phyloP scores from a whole-genome alignment of 2,888 invertebrate genomes.

The Mystacides longicornis region DNA sequence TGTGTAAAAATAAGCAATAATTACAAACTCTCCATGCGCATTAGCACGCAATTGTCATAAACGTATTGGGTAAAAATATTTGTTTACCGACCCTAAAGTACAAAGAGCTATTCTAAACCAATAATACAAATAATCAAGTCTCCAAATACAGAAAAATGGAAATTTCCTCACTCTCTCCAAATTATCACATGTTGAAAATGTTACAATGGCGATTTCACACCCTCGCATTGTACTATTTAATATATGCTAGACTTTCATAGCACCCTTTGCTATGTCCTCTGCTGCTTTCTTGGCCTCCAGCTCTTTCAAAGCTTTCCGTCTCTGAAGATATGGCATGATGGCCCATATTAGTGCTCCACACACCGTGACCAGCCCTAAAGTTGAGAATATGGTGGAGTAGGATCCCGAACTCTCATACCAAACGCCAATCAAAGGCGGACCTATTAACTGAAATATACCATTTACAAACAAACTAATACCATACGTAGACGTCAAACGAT shows the following conservation, averaged over 20 bases:
- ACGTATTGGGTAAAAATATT: too few relatives aligned
- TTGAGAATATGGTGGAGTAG: constrained; percentile 65
- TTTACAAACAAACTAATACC: constrained; percentile 81
- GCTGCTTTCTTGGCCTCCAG: not conserved
- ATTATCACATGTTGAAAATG: too few relatives aligned
- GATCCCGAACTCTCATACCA: constrained; percentile 58
- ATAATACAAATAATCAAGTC: not conserved
- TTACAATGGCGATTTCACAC: too few relatives aligned
- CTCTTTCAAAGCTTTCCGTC: constrained; percentile 27
- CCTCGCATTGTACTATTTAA: not conserved
- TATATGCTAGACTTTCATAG: constrained; percentile 3
- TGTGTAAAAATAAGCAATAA: too few relatives aligned
- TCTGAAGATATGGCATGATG: constrained; percentile 63
- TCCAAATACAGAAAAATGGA: not conserved
- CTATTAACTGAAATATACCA: constrained; percentile 71
- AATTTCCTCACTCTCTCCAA: too few relatives aligned
- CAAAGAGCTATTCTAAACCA: too few relatives aligned
- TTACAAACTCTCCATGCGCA: too few relatives aligned
- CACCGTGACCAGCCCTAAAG: constrained; percentile 64
- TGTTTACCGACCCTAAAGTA: too few relatives aligned
- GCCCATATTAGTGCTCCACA: constrained; percentile 69
- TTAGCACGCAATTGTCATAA: constrained; percentile 2
- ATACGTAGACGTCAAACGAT: constrained; percentile 77
- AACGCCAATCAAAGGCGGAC: constrained; percentile 76
- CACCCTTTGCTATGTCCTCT: not conserved